These are phyloP conservation scores for Shargacucullia verbasci DNA, from an alignment of 2,888 invertebrate species.

Conservation along the genomic window DNA sequence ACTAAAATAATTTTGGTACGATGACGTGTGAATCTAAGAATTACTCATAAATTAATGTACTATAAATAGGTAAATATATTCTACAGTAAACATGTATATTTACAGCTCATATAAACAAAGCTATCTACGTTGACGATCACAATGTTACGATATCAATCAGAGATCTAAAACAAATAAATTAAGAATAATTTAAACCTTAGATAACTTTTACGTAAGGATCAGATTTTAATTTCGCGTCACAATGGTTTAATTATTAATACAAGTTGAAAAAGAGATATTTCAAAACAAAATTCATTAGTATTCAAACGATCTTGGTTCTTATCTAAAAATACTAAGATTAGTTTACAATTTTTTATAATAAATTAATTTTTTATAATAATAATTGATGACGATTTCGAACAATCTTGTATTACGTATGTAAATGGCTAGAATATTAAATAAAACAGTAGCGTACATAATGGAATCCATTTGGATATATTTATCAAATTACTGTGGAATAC, in stretches of 20 bases:
- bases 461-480: not conserved
- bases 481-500: too few relatives aligned
- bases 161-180: slow-evolving; percentile 49
- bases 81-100: slow-evolving; percentile 47
- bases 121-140: slow-evolving; percentile 50
- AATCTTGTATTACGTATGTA: not conserved
- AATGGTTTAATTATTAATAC: slow-evolving; percentile 3
- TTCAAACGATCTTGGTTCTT: not conserved
- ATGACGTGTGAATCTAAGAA: slow-evolving; percentile 24
- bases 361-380: not conserved
- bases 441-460: not conserved
- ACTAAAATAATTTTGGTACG: slow-evolving; percentile 18
- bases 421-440: not conserved
- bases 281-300: slow-evolving; percentile 6
- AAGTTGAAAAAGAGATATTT: slow-evolving; percentile 5
- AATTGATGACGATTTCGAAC: not conserved
- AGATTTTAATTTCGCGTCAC: slow-evolving; percentile 15
- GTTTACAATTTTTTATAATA: not conserved
- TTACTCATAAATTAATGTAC: slow-evolving; percentile 25
- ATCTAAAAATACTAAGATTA: slow-evolving; percentile 6
- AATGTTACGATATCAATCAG: slow-evolving; percentile 55
- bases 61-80: slow-evolving; percentile 42
- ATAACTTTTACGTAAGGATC: slow-evolving; percentile 23
- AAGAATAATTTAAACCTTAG: slow-evolving; percentile 35
- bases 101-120: slow-evolving; percentile 47